Percentiles rank a stretch among this genome's conserved stretches.
Evolutionary conservation across 2,797 vertebrate genomes (phyloP).

Genomic region (Furcifer pardalis): DNA sequence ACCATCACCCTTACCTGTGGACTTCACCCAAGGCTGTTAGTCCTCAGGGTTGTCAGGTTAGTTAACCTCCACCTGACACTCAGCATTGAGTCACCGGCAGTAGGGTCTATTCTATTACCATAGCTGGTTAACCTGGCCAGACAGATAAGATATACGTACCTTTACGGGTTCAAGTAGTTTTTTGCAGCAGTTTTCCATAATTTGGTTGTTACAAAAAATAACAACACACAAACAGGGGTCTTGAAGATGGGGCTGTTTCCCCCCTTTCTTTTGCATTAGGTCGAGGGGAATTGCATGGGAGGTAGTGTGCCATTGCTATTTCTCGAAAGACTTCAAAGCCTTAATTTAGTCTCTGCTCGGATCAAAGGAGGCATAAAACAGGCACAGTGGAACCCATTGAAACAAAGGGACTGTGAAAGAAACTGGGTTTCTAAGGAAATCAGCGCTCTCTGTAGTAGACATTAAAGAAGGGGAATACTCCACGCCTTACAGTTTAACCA

Average conservation of each 20-base stretch:
- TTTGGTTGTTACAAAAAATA: background rate
- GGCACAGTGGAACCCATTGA: conserved; percentile 50
- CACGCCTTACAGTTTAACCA: rapidly evolving
- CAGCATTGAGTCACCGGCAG: too few species aligned
- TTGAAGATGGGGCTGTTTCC: conserved; percentile 1
- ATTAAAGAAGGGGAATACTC: background rate
- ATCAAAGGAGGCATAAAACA: conserved; percentile 51
- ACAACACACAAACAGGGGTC: background rate
- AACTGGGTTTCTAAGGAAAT: conserved; percentile 40
- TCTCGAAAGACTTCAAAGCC: conserved; percentile 60
- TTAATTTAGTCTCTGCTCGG: conserved; percentile 58
- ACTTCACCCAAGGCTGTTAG: too few species aligned
- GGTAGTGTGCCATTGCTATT: conserved; percentile 46
- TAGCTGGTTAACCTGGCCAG: too few species aligned
- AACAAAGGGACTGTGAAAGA: conserved; percentile 43
- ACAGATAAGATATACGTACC: too few species aligned
- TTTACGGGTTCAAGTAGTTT: conserved; percentile 41
- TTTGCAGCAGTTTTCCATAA: conserved; percentile 40
- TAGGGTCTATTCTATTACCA: too few species aligned
- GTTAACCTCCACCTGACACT: too few species aligned
- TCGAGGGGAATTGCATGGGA: conserved; percentile 40
- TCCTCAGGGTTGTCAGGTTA: too few species aligned
- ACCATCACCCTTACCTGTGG: too few species aligned
- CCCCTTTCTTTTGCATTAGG: conserved; percentile 11
- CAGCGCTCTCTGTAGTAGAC: background rate